Evolutionary conservation across 2,113 vertebrate species (phyloP).

Genomic region (Rostratula benghalensis): DNA sequence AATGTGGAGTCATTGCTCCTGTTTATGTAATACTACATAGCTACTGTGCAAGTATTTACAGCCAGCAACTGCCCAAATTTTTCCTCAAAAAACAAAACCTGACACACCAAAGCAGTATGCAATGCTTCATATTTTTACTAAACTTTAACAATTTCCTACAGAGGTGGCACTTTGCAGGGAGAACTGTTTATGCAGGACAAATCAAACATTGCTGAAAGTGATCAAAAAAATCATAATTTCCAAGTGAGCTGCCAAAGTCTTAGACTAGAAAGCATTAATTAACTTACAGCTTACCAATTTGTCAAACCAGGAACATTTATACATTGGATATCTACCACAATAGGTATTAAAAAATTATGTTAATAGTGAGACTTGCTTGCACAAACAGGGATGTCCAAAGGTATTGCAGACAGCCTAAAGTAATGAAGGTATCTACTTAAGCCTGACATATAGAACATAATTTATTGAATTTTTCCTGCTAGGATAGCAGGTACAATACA

Average conservation of each 20-base stretch:
- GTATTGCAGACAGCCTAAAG: background rate
- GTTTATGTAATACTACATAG: background rate
- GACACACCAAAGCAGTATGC: background rate
- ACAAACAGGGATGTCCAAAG: background rate
- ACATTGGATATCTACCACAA: background rate
- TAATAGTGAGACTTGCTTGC: background rate
- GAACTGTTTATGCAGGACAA: background rate
- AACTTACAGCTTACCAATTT: background rate
- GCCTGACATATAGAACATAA: background rate
- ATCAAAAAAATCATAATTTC: background rate
- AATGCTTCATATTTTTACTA: background rate
- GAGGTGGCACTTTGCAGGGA: background rate
- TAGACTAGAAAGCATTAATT: background rate
- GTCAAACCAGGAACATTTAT: background rate
- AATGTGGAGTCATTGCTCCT: background rate
- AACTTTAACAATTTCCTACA: background rate
- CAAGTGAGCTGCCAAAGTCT: background rate
- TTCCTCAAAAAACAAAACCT: background rate
- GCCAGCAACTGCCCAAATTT: background rate
- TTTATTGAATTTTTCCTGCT: background rate
- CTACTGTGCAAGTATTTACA: background rate
- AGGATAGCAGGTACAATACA: background rate
- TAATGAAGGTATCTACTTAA: background rate
- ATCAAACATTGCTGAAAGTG: background rate
- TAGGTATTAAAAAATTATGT: background rate